phyloP scores from a whole-genome alignment of 2,888 invertebrate species.

The Allygus modestus region DNA sequence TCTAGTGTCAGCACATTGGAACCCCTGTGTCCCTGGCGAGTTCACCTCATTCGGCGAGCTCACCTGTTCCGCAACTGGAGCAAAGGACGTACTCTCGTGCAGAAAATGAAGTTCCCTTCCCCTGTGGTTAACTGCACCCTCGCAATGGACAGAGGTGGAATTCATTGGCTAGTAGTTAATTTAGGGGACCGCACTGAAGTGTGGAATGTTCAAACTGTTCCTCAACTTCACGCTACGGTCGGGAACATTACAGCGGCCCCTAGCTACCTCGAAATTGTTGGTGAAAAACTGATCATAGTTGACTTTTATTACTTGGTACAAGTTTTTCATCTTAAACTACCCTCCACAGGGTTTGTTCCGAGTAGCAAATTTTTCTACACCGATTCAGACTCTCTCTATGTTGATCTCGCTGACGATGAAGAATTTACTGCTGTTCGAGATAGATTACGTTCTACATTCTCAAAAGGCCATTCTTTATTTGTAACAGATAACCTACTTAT shows the following conservation, averaged over 20 bases:
- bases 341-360: conserved; percentile 9
- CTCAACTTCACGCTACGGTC: conserved; percentile 5
- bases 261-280: conserved; percentile 25
- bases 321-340: conserved; percentile 37
- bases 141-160: neutral
- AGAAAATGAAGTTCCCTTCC: conserved; percentile 20
- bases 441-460: conserved; percentile 14
- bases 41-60: conserved; percentile 23
- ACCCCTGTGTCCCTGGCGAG: conserved; percentile 36
- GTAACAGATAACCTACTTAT: conserved; percentile 8
- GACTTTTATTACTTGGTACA: conserved; percentile 48
- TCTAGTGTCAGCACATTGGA: neutral
- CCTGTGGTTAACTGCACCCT: conserved; percentile 35
- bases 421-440: conserved; percentile 1
- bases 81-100: neutral
- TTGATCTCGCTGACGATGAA: conserved; percentile 24
- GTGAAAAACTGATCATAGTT: conserved; percentile 15
- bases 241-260: conserved; percentile 41
- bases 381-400: conserved; percentile 1
- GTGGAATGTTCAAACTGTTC: conserved; percentile 22
- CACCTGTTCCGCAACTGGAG: conserved; percentile 39
- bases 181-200: conserved; percentile 36
- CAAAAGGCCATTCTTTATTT: conserved; percentile 40
- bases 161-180: conserved; percentile 36
- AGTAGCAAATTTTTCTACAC: conserved; percentile 52